A percentile compares a stretch with the other conserved stretches of the same genome.
These are phyloP conservation scores for Parazoanthus swiftii DNA, from an alignment of 92 coral and sea anemone genomes.

Conservation along the genomic window DNA sequence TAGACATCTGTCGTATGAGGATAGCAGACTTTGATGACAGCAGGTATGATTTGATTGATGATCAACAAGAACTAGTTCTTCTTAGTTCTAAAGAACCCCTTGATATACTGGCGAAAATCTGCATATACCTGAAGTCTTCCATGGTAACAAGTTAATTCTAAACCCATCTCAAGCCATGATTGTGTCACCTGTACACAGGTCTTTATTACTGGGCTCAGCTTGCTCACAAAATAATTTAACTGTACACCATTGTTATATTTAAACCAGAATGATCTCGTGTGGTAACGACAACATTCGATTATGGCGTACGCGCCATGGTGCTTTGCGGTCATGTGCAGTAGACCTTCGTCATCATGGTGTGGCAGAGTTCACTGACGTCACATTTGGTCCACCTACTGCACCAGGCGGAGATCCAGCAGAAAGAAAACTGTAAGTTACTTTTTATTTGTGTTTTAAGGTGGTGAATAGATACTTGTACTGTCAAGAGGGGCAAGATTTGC, in stretches of 20 bases:
- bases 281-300: conserved; percentile 94
- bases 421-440: conserved; percentile 73
- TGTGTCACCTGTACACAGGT: too few relatives aligned
- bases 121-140: too few relatives aligned
- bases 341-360: conserved; percentile 84
- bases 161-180: too few relatives aligned
- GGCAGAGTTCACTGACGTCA: conserved; percentile 77
- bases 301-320: conserved; percentile 96
- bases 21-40: conserved; percentile 98
- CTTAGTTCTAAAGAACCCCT: neutral
- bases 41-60: conserved; percentile 54
- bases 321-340: conserved; percentile 89
- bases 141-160: too few relatives aligned
- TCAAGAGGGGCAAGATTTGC: neutral
- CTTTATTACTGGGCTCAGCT: too few relatives aligned
- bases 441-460: neutral
- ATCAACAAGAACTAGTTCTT: neutral
- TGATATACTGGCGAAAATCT: too few relatives aligned
- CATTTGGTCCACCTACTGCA: conserved; percentile 73
- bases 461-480: neutral
- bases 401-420: conserved; percentile 64
- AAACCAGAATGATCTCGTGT: conserved; percentile 85
- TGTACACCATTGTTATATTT: neutral
- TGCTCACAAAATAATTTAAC: neutral
- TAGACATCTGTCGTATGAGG: conserved; percentile 87